phyloP scores from a whole-genome alignment of 2,113 vertebrate species.

The Paedocypris sp. region DNA sequence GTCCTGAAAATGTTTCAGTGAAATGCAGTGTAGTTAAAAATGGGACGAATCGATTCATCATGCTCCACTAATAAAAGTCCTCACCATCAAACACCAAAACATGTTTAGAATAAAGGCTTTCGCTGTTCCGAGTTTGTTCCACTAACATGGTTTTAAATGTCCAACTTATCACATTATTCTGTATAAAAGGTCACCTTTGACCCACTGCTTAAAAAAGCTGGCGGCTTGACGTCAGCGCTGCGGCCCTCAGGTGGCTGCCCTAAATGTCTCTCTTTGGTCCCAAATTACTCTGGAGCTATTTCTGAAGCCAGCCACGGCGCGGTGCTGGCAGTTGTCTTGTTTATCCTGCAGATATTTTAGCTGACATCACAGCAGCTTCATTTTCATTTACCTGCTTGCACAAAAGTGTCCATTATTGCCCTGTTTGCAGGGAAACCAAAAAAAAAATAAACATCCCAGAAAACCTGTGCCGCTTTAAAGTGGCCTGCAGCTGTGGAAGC shows the following conservation, averaged over 20 bases:
- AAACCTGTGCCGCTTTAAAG: conserved; percentile 16
- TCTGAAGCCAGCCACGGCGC: conserved; percentile 21
- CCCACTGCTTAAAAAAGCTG: conserved; percentile 41
- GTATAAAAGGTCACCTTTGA: conserved; percentile 32
- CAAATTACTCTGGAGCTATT: conserved; percentile 30
- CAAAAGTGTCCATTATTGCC: conserved; percentile 28
- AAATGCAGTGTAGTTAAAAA: conserved; percentile 34
- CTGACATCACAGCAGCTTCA: conserved; percentile 28
- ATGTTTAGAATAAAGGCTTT: conserved; percentile 9
- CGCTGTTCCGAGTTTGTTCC: conserved; percentile 4
- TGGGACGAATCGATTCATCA: conserved; percentile 34
- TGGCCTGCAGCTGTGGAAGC: conserved; percentile 11
- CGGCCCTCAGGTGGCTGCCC: conserved; percentile 36
- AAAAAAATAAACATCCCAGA: conserved; percentile 25
- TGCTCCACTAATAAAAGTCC: conserved; percentile 19
- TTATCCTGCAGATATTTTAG: conserved; percentile 32
- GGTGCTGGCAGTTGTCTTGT: conserved; percentile 16
- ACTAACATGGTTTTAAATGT: not conserved
- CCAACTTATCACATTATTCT: not conserved
- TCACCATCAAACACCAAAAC: conserved; percentile 5
- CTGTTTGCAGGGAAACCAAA: not conserved
- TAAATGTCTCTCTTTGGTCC: conserved; percentile 35
- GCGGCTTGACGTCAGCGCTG: conserved; percentile 36
- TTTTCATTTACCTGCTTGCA: conserved; percentile 20
- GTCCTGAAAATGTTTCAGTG: too few species aligned